Evolutionary conservation across 92 coral and sea anemone species (phyloP).

Genomic region (Chrysogorgia sp.): DNA sequence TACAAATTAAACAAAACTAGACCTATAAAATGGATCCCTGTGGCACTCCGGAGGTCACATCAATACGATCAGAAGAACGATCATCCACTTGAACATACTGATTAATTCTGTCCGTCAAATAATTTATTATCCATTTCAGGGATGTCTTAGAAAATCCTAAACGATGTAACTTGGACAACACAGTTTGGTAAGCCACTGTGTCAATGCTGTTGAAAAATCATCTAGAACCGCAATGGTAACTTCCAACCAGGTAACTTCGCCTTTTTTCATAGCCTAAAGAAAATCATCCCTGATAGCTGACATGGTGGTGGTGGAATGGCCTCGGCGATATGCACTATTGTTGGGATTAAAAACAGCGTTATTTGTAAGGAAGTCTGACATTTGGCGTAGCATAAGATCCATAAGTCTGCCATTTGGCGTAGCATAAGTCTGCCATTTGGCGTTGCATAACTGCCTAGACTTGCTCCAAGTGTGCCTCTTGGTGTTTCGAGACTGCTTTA

Average conservation of each 20-base stretch:
- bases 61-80: background rate
- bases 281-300: background rate
- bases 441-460: too few species aligned
- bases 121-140: conserved; percentile 24
- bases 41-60: conserved; percentile 23
- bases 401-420: too few species aligned
- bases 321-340: too few species aligned
- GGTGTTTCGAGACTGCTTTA: too few species aligned
- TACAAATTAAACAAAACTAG: conserved; percentile 20
- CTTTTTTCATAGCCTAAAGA: conserved; percentile 1
- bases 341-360: too few species aligned
- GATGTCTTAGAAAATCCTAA: conserved; percentile 33
- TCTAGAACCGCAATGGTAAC: conserved; percentile 12
- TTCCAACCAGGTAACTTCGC: conserved; percentile 15
- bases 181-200: background rate
- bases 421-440: too few species aligned
- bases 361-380: too few species aligned
- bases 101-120: conserved; percentile 14
- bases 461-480: too few species aligned
- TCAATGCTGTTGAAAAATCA: background rate
- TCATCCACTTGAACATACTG: conserved; percentile 20
- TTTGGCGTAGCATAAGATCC: too few species aligned
- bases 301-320: background rate
- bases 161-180: conserved; percentile 35
- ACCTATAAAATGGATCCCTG: conserved; percentile 27